Percentiles rank a stretch among this genome's conserved stretches.
These are phyloP conservation scores for Gerris buenoi DNA, from an alignment of 1,140 invertebrate genomes.

Conservation along the genomic window DNA sequence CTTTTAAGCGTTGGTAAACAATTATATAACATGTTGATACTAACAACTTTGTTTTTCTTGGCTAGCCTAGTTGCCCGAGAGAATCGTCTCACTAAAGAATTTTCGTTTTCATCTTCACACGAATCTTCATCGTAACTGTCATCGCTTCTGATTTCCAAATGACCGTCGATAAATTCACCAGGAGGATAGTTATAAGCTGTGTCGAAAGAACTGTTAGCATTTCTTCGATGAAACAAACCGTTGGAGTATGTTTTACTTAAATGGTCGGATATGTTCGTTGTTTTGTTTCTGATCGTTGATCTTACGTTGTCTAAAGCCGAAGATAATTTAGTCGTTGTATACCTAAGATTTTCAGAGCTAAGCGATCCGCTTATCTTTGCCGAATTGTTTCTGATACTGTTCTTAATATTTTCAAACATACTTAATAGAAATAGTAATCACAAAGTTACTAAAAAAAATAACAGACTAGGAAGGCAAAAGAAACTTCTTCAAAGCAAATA, in stretches of 20 bases:
- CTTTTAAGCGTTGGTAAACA: too few species aligned
- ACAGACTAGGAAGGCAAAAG: too few species aligned
- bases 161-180: neutral
- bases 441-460: too few species aligned
- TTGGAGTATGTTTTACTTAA: neutral
- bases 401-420: neutral
- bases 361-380: neutral
- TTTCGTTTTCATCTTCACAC: neutral
- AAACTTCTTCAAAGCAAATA: too few species aligned
- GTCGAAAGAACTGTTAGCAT: neutral
- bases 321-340: neutral
- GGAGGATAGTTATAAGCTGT: neutral
- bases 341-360: neutral
- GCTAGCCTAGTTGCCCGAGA: neutral
- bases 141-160: neutral
- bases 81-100: neutral
- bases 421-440: too few species aligned
- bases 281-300: neutral
- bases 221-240: neutral
- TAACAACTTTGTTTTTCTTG: neutral
- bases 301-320: neutral
- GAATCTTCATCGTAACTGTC: neutral
- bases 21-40: too few species aligned
- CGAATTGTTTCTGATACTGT: neutral
- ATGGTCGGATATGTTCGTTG: neutral